These are phyloP conservation scores for Bovichtus diacanthus DNA, from an alignment of 2,797 vertebrate genomes.

Conservation along the genomic window DNA sequence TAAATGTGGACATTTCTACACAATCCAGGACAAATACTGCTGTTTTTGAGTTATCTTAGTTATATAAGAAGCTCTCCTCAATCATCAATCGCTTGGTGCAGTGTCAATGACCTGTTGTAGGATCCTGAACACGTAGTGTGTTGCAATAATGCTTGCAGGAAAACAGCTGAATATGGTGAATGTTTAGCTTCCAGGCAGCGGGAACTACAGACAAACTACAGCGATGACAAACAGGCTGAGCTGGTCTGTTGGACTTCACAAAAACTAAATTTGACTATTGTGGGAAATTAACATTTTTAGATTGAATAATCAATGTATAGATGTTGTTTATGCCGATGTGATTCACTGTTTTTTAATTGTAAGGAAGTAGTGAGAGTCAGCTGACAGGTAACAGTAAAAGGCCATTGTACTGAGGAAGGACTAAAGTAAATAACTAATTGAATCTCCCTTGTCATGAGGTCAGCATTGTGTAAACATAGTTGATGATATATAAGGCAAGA, in stretches of 20 bases:
- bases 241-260: slow-evolving; percentile 2
- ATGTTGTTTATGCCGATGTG: no score
- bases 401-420: no score
- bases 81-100: background rate
- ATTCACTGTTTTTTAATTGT: no score
- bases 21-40: background rate
- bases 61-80: background rate
- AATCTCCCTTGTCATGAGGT: no score
- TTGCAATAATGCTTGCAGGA: background rate
- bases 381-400: no score
- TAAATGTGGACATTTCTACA: background rate
- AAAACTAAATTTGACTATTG: background rate
- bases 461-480: no score
- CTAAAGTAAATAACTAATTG: no score
- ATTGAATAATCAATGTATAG: no score
- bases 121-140: background rate
- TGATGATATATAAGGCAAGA: no score
- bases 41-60: background rate
- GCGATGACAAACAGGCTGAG: slow-evolving; percentile 3
- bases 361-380: no score
- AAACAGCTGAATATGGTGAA: slow-evolving; percentile 24
- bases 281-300: no score
- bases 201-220: background rate
- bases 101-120: background rate
- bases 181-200: slow-evolving; percentile 11